Evolutionary conservation across 2,113 vertebrate species (phyloP).

Genomic region (Pseudopodoces humilis): DNA sequence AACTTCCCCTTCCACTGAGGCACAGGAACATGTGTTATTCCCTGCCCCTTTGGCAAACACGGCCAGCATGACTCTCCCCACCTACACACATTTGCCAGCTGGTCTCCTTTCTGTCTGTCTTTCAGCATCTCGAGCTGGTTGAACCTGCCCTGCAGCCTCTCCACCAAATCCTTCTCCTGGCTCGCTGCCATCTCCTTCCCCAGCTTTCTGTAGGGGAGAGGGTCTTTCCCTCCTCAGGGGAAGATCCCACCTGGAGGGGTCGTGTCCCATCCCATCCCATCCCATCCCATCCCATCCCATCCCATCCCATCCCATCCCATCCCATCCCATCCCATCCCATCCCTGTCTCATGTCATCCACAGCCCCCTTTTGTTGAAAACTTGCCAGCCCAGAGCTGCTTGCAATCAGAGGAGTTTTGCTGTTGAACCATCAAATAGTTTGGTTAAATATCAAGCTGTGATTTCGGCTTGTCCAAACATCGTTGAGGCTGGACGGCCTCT

Average conservation of each 20-base stretch:
- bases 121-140: not conserved
- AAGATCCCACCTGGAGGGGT: not conserved
- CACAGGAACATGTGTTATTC: slow-evolving; percentile 21
- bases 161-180: not conserved
- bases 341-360: rapidly evolving
- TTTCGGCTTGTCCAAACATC: not conserved
- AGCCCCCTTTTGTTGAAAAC: not conserved
- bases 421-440: slow-evolving; percentile 13
- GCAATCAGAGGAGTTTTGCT: not conserved
- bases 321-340: not conserved
- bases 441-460: slow-evolving; percentile 15
- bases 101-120: not conserved
- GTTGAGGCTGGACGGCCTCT: not conserved
- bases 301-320: too few species aligned
- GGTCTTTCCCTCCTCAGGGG: rapidly evolving
- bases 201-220: rapidly evolving
- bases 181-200: not conserved
- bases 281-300: not conserved
- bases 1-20: slow-evolving; percentile 15
- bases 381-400: not conserved
- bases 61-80: slow-evolving; percentile 28
- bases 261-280: not conserved
- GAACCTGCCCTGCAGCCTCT: not conserved
- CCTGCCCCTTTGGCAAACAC: slow-evolving; percentile 41
- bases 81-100: not conserved